Base-by-base conservation (phyloP, 2,113 vertebrate species). In the Oreochromis spilurus region DNA sequence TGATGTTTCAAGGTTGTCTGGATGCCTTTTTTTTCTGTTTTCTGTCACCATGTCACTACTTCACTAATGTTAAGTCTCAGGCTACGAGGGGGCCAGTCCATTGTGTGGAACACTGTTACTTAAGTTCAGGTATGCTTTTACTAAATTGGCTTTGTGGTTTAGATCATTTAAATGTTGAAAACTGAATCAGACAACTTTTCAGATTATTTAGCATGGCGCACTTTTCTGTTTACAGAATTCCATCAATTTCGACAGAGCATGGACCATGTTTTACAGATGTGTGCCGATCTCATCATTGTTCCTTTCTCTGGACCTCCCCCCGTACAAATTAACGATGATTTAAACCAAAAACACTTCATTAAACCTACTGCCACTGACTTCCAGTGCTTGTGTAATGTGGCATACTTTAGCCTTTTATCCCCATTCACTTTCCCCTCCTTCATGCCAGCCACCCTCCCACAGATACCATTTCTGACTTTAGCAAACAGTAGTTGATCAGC, bases 171-270 rank as follows among this genome's bases (percentile, higher is more conserved):
- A 26, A 26, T 72, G 40, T 6, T 17, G 40, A 72, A 72, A 72
- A 72, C 3, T 72, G 14, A 45, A 72, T 29, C 14, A 72, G 3
- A 72, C 67, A 65, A 26, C 2, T 45, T 72, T 16, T 40, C 65
- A 45, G 65, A 45, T 3, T 43, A 16, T 43, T 16, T 26, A 10
- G 1, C 38, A 45, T 0, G 38, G 8, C 0, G 0, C 10, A 12
- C 17, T 65, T 65, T 65, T 36, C 60, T 65, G 10, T n/a, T 65
- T 36, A 7, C 0, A 36, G 0, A 62, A 62, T 36, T 65, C 60
- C 60, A 36, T 36, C 17, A 36, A 62, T 36, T n/a, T 36, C 4
- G 0, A n/a, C 58, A 12, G 2, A n/a, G 0, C 58, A 7, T 3
- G 5, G 2, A 62, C 0, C 31, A 19, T 34, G 3, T 62, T 62